Percentiles rank a stretch among this genome's conserved stretches.
These are phyloP conservation scores for Ypsolopha sequella DNA, from an alignment of 2,888 invertebrate genomes.

Conservation along the genomic window DNA sequence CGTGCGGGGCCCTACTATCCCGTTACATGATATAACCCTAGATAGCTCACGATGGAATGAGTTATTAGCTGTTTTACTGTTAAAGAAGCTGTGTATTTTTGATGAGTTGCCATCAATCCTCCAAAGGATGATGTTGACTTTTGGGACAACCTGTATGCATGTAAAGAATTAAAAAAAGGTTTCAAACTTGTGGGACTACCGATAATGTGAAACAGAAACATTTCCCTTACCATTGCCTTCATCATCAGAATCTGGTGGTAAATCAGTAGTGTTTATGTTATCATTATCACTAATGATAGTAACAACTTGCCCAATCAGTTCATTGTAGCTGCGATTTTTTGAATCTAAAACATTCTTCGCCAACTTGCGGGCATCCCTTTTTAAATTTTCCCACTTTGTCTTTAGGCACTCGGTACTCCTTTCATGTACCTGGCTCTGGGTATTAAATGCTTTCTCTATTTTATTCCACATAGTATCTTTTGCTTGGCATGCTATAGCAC, in stretches of 20 bases:
- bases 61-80: too few relatives aligned
- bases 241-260: neutral
- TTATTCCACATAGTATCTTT: slow-evolving; percentile 47
- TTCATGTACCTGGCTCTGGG: slow-evolving; percentile 23
- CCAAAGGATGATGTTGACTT: too few relatives aligned
- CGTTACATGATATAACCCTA: too few relatives aligned
- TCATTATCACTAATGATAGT: neutral
- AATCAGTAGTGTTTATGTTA: neutral
- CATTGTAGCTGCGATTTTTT: neutral
- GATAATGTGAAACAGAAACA: neutral
- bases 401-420: slow-evolving; percentile 36
- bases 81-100: too few relatives aligned
- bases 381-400: slow-evolving; percentile 53
- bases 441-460: slow-evolving; percentile 41
- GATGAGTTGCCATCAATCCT: too few relatives aligned
- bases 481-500: slow-evolving; percentile 26
- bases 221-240: neutral
- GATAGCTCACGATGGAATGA: too few relatives aligned
- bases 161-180: too few relatives aligned
- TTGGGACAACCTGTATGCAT: too few relatives aligned
- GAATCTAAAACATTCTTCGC: slow-evolving; percentile 1
- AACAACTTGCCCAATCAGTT: neutral
- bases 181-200: neutral
- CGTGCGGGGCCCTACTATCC: too few relatives aligned
- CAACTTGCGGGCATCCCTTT: slow-evolving; percentile 30